Evolutionary conservation across 2,797 vertebrate genomes (phyloP).

Genomic region (Thalassophryne amazonica): DNA sequence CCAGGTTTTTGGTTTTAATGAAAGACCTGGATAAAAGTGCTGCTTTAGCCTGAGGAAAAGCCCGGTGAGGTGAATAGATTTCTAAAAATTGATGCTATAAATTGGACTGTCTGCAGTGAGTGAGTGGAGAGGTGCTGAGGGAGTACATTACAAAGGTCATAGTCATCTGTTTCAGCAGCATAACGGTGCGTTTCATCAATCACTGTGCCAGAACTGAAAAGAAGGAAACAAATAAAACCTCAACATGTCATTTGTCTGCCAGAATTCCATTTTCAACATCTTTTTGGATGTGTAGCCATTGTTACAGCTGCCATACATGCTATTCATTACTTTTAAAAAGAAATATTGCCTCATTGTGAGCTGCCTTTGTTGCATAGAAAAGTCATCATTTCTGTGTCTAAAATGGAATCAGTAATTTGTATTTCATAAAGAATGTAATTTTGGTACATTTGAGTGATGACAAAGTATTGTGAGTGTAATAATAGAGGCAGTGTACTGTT

Average conservation of each 20-base stretch:
- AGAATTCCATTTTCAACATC: background rate
- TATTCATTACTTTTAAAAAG: background rate
- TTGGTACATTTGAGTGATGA: background rate
- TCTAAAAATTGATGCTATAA: background rate
- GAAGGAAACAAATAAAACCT: conserved; percentile 24
- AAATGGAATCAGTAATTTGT: background rate
- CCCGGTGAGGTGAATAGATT: background rate
- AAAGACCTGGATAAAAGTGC: background rate
- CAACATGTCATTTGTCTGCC: background rate
- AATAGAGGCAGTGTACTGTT: too few relatives aligned
- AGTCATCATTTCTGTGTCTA: background rate
- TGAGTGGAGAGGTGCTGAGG: background rate
- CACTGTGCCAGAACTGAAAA: conserved; percentile 3
- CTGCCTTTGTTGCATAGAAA: background rate
- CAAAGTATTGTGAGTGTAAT: background rate
- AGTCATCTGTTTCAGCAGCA: background rate
- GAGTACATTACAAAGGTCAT: conserved; percentile 10
- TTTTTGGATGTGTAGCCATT: background rate
- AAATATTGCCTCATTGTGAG: background rate
- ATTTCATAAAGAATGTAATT: background rate
- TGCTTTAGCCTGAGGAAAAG: background rate
- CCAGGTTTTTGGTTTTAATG: too few relatives aligned
- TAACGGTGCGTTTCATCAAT: conserved; percentile 2
- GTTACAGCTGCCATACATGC: background rate
- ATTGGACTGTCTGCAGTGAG: background rate